These are phyloP conservation scores for Psilopogon haemacephalus DNA, from an alignment of 2,113 vertebrate genomes.

Conservation along the genomic window DNA sequence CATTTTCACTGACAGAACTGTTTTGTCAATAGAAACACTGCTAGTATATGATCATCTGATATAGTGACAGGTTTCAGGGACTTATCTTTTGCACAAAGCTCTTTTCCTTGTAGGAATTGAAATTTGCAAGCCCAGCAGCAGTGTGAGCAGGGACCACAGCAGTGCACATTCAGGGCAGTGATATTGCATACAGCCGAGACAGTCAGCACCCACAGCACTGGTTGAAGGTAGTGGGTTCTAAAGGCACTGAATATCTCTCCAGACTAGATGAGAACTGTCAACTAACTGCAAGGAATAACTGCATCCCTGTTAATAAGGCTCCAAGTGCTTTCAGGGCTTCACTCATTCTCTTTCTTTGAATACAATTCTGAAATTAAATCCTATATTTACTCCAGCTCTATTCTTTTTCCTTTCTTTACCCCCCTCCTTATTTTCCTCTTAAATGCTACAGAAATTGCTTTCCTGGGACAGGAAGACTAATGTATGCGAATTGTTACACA, in stretches of 20 bases:
- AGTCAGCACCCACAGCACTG: background rate
- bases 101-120: background rate
- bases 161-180: rapidly evolving
- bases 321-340: background rate
- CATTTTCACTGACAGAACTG: background rate
- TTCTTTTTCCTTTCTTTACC: background rate
- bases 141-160: background rate
- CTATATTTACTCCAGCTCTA: background rate
- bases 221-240: background rate
- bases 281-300: background rate
- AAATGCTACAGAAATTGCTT: slow-evolving; percentile 43
- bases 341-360: background rate
- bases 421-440: background rate
- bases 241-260: background rate
- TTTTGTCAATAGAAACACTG: background rate
- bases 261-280: background rate
- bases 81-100: background rate
- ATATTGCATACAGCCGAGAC: background rate
- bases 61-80: background rate
- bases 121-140: background rate
- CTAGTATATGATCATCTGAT: background rate
- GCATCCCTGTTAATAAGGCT: background rate
- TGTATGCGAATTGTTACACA: slow-evolving; percentile 62
- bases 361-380: background rate
- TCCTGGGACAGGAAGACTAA: slow-evolving; percentile 40